phyloP scores from a whole-genome alignment of 2,797 vertebrate genomes.

The Nannoperca obscura region DNA sequence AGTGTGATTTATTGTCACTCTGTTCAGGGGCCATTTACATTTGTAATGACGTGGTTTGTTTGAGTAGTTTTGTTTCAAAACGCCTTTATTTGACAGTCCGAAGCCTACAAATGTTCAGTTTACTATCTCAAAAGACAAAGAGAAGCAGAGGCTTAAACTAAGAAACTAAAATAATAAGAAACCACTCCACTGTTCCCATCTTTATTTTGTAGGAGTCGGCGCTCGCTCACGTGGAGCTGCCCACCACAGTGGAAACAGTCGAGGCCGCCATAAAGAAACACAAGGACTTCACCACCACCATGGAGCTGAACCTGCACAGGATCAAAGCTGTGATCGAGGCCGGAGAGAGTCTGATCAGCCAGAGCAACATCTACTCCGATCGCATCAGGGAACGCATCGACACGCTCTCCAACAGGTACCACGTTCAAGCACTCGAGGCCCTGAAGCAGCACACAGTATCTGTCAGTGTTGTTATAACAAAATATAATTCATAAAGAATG shows the following conservation, averaged over 20 bases:
- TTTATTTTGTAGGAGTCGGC: conserved; percentile 84
- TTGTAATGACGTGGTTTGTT: neutral
- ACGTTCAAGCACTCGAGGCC: neutral
- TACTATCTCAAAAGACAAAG: too few relatives aligned
- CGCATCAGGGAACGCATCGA: conserved; percentile 88
- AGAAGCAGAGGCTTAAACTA: neutral
- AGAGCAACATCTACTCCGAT: conserved; percentile 90
- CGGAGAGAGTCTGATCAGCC: conserved; percentile 90
- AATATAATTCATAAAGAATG: neutral
- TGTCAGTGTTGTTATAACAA: neutral
- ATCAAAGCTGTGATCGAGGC: conserved; percentile 91
- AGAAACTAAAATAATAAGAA: too few relatives aligned
- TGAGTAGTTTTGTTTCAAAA: neutral
- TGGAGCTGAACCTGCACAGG: conserved; percentile 94
- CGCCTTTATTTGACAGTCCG: accelerated
- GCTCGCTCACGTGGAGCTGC: conserved; percentile 88
- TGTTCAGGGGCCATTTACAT: neutral
- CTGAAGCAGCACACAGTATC: neutral
- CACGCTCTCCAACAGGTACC: conserved; percentile 87
- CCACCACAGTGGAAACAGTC: conserved; percentile 88
- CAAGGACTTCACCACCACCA: conserved; percentile 92
- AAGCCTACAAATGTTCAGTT: neutral
- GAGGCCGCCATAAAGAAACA: conserved; percentile 90
- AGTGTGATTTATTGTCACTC: neutral
- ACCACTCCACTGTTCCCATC: neutral